Evolutionary conservation across 2,113 vertebrate genomes (phyloP).

Genomic region (Hymenochirus boettgeri): DNA sequence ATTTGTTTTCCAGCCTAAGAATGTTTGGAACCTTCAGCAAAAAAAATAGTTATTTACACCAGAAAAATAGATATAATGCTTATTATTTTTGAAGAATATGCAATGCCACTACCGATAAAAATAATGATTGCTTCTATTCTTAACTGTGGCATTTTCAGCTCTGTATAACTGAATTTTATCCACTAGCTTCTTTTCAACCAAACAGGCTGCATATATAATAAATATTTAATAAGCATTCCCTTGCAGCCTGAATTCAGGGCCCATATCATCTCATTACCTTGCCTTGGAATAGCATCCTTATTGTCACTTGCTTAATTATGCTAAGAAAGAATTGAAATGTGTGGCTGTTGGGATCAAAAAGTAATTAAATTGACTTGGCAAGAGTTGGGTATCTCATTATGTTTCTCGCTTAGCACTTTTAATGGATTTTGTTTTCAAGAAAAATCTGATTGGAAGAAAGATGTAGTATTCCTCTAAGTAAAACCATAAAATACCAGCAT

Average conservation of each 20-base stretch:
- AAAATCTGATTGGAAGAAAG: slow-evolving; percentile 46
- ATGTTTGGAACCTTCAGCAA: slow-evolving; percentile 4
- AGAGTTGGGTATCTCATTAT: slow-evolving; percentile 75
- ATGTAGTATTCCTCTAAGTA: slow-evolving; percentile 31
- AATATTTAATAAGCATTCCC: slow-evolving; percentile 81
- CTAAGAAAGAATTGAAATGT: slow-evolving; percentile 68
- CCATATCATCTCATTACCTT: slow-evolving; percentile 71
- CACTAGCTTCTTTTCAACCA: slow-evolving; percentile 62
- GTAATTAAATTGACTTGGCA: slow-evolving; percentile 79
- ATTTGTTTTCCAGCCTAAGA: slow-evolving; percentile 13
- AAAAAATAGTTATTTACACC: not conserved
- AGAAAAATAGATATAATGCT: slow-evolving; percentile 3
- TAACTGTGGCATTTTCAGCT: slow-evolving; percentile 30
- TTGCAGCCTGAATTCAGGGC: slow-evolving; percentile 65
- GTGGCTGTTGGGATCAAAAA: slow-evolving; percentile 73
- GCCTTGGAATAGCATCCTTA: slow-evolving; percentile 72
- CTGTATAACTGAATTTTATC: slow-evolving; percentile 58
- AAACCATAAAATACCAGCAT: slow-evolving; percentile 19
- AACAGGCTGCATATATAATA: slow-evolving; percentile 67
- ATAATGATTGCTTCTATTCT: slow-evolving; percentile 37
- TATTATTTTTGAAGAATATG: slow-evolving; percentile 26
- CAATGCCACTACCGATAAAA: slow-evolving; percentile 20
- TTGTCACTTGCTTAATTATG: slow-evolving; percentile 82
- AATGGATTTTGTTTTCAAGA: slow-evolving; percentile 56
- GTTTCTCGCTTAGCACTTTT: slow-evolving; percentile 71